Base-by-base conservation (phyloP, 2,888 invertebrate genomes). In the Andrena trimmerana region DNA sequence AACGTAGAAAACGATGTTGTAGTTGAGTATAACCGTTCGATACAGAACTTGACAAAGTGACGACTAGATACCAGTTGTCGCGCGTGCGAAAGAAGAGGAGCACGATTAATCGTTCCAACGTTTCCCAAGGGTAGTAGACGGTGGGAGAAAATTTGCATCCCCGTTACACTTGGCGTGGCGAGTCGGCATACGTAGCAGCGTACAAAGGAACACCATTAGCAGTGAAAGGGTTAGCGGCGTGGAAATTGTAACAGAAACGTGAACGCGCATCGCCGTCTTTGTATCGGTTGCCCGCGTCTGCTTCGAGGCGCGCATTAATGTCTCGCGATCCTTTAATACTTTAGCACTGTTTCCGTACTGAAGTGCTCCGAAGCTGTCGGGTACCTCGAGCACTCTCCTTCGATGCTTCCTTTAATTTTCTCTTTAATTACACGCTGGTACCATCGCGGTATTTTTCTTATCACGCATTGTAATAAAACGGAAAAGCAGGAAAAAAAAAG, bases 161-260 rank as follows among this genome's bases (percentile, higher is more conserved):
- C 63, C 10, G 52, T 63, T 63, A 63, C n/a, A 73, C 29, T 31
- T 63, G n/a, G 5, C 24, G 31, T 57, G 54, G 52, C 27, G 24
- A 29, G 48, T 31, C 75, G 67, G 81, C 81, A 70, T 82, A 75
- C 74, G 70, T 82, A 73, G 59, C 52, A 72, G n/a, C 10, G 5
- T 54, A 50, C 8, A 62, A 68, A 33, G 42, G 16, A 27, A 67
- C 7, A 33, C 24, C 66, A 67, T 54, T 31, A 67, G 81, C 81
- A 81, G 82, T 82, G 82, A 84, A 78, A 87, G 80, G 74, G 79
- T 87, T 81, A 78, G 76, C 80, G 36, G 59, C 65, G 63, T 73
- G 67, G 80, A 48, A 20, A 70, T 42, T 33, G 33, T 66, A 66
- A 42, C 65, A 73, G 63, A 50, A 48, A 7, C 50, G 10, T 59